These are phyloP conservation scores for Helobdella robusta DNA, from an alignment of 2,888 invertebrate genomes.

Conservation along the genomic window DNA sequence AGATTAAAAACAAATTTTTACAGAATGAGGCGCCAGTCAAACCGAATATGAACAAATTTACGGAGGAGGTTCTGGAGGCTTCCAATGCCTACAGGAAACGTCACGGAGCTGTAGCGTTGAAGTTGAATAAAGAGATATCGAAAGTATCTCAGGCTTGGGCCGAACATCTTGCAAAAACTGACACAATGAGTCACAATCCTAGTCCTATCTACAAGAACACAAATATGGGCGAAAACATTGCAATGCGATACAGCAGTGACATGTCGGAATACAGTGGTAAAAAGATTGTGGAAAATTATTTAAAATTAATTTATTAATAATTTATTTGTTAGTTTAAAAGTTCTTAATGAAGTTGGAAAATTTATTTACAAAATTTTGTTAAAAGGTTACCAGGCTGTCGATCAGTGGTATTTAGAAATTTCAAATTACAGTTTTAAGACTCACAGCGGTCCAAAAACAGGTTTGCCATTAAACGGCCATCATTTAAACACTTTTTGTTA, in stretches of 20 bases:
- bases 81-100: conserved; percentile 41
- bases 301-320: not conserved
- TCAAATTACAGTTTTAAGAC: conserved; percentile 29
- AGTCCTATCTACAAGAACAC: conserved; percentile 69
- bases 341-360: not conserved
- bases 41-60: conserved; percentile 35
- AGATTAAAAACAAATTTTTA: no score
- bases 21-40: no score
- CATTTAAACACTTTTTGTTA: not conserved
- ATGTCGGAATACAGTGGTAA: not conserved
- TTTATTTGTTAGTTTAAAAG: not conserved
- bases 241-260: conserved; percentile 25
- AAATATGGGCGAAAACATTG: conserved; percentile 40
- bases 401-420: conserved; percentile 47
- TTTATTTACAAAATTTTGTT: not conserved
- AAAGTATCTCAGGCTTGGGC: conserved; percentile 65
- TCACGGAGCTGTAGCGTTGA: conserved; percentile 43
- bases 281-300: not conserved
- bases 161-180: conserved; percentile 72
- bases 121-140: conserved; percentile 38
- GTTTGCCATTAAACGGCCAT: not conserved
- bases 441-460: conserved; percentile 17
- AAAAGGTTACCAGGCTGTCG: conserved; percentile 42
- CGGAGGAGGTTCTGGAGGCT: conserved; percentile 39
- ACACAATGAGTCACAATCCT: conserved; percentile 61